Percentiles rank a stretch among this genome's conserved stretches.
Conservation (phyloP, 1,140 invertebrate genomes). For the Aphaenogaster ashmeadi region DNA sequence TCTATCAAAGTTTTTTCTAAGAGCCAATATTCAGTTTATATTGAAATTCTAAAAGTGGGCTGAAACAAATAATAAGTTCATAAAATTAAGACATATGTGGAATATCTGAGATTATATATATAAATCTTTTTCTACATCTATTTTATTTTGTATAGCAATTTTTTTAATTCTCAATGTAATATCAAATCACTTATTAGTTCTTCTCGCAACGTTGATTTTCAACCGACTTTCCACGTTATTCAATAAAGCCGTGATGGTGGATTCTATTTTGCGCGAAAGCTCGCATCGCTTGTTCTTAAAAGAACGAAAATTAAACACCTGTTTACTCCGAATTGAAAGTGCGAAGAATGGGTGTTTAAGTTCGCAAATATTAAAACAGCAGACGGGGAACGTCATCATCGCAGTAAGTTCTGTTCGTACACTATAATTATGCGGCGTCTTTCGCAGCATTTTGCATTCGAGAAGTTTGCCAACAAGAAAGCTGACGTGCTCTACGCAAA, state of each 20-base stretch:
- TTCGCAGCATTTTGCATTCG: constrained; percentile 20
- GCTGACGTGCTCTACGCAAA: constrained; percentile 32
- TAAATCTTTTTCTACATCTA: background rate
- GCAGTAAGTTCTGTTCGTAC: background rate
- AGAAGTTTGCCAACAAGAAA: constrained; percentile 26
- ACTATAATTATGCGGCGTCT: constrained; percentile 38
- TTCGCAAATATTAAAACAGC: constrained; percentile 40
- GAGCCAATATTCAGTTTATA: constrained; percentile 1
- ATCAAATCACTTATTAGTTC: background rate
- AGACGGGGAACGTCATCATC: background rate
- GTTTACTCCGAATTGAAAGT: background rate
- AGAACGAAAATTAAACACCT: constrained; percentile 26
- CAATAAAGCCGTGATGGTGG: background rate
- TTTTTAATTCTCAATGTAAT: background rate
- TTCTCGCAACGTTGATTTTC: background rate
- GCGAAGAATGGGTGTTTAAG: background rate
- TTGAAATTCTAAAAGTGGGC: background rate
- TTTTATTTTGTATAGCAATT: background rate
- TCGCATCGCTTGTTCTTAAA: background rate
- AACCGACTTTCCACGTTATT: background rate
- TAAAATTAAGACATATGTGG: background rate
- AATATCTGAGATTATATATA: constrained; percentile 3
- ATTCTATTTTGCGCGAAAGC: background rate
- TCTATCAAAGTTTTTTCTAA: background rate
- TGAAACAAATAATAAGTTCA: background rate